phyloP scores from a whole-genome alignment of 2,113 vertebrate species.

The Cavia aperea region DNA sequence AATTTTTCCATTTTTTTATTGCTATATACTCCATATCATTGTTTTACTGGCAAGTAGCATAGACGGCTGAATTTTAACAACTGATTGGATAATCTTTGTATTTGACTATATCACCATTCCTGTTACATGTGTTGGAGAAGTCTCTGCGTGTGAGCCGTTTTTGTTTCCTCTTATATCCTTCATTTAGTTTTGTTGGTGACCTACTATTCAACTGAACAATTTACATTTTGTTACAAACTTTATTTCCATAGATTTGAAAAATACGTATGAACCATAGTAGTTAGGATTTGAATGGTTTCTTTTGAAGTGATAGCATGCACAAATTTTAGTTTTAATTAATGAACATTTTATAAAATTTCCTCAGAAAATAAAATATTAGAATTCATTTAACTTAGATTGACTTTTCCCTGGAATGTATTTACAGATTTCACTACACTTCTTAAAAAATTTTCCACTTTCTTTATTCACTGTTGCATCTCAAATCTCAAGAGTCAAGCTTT shows the following conservation, averaged over 20 bases:
- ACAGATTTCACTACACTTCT: not conserved
- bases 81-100: not conserved
- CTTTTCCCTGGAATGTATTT: not conserved
- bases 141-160: not conserved
- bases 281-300: not conserved
- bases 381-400: not conserved
- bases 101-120: not conserved
- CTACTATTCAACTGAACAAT: not conserved
- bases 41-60: not conserved
- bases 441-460: not conserved
- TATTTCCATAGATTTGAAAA: not conserved
- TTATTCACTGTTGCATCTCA: not conserved
- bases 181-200: not conserved
- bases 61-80: not conserved
- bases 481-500: not conserved
- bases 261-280: not conserved
- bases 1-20: not conserved
- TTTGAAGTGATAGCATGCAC: not conserved
- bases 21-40: not conserved
- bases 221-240: not conserved
- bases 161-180: not conserved
- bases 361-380: not conserved
- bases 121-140: not conserved
- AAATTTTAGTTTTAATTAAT: slow-evolving; percentile 14
- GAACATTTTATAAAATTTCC: not conserved